Percentiles rank a stretch among this genome's conserved stretches.
These are phyloP conservation scores for Coptotermes formosanus DNA, from an alignment of 1,140 invertebrate species.

Conservation along the genomic window DNA sequence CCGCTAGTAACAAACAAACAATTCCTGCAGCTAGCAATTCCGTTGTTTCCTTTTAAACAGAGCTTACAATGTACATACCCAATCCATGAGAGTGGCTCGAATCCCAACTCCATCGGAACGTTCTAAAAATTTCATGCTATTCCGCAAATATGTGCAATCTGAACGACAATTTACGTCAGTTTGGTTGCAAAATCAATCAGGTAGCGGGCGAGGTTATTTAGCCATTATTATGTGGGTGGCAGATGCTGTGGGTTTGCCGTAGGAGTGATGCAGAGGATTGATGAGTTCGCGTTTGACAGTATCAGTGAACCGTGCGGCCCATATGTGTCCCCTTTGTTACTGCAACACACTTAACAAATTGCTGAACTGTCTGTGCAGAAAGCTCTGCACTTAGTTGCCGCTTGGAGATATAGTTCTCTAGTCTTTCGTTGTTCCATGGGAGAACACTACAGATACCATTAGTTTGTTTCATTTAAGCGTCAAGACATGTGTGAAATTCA, in stretches of 20 bases:
- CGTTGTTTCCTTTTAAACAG: not conserved
- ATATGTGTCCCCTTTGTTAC: too few relatives aligned
- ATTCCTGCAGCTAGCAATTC: too few relatives aligned
- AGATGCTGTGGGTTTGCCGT: not conserved
- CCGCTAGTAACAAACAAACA: too few relatives aligned
- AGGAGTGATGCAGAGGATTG: not conserved
- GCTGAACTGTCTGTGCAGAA: not conserved
- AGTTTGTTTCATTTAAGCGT: too few relatives aligned
- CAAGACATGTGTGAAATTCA: too few relatives aligned
- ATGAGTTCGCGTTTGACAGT: not conserved
- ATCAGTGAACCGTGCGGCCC: not conserved
- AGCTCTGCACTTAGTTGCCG: not conserved
- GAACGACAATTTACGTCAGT: conserved; percentile 8
- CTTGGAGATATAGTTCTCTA: too few relatives aligned
- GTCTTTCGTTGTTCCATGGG: too few relatives aligned
- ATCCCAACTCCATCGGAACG: not conserved
- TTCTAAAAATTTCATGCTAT: not conserved
- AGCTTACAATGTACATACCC: not conserved
- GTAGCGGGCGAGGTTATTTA: not conserved
- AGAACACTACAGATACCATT: not conserved
- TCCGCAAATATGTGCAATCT: not conserved
- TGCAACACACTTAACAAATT: not conserved
- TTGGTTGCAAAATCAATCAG: conserved; percentile 1
- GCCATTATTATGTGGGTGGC: not conserved
- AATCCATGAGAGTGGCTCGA: not conserved